Evolutionary conservation across 2,888 invertebrate genomes (phyloP).

Genomic region (Formica aserva): DNA sequence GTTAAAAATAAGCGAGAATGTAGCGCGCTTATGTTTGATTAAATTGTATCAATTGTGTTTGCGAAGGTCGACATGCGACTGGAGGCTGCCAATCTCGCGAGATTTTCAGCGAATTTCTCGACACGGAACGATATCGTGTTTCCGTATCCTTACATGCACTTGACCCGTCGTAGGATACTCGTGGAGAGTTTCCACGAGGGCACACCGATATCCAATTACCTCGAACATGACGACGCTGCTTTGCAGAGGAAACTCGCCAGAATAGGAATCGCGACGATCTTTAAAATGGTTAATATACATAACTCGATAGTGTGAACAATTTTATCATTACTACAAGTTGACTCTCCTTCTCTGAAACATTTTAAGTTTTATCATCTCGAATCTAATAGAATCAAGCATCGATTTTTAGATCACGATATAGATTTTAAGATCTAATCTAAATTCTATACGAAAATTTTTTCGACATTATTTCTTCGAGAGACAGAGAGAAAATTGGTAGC

Average conservation of each 20-base stretch:
- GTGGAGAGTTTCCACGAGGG: constrained; percentile 87
- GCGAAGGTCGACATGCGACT: constrained; percentile 85
- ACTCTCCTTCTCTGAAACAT: not conserved
- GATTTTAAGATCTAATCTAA: not conserved
- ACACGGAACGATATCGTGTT: constrained; percentile 81
- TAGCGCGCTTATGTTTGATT: not conserved
- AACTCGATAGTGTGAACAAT: not conserved
- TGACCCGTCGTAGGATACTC: constrained; percentile 84
- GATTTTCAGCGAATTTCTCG: constrained; percentile 85
- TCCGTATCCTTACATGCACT: constrained; percentile 83
- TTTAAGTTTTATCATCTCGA: not conserved
- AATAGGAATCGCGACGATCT: constrained; percentile 85
- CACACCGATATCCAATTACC: constrained; percentile 81
- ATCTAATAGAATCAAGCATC: not conserved
- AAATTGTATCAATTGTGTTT: not conserved
- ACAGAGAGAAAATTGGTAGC: not conserved
- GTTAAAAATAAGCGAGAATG: not conserved
- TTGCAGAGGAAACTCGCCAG: constrained; percentile 82
- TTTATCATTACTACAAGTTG: not conserved
- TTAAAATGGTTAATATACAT: constrained; percentile 85
- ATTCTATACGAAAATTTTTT: not conserved
- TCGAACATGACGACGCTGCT: constrained; percentile 66
- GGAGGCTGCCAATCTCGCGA: constrained; percentile 85
- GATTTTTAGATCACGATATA: not conserved
- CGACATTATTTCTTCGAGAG: no score